Evolutionary conservation across 2,113 vertebrate genomes (phyloP).

Genomic region (Hypocryptadius cinnamomeus): DNA sequence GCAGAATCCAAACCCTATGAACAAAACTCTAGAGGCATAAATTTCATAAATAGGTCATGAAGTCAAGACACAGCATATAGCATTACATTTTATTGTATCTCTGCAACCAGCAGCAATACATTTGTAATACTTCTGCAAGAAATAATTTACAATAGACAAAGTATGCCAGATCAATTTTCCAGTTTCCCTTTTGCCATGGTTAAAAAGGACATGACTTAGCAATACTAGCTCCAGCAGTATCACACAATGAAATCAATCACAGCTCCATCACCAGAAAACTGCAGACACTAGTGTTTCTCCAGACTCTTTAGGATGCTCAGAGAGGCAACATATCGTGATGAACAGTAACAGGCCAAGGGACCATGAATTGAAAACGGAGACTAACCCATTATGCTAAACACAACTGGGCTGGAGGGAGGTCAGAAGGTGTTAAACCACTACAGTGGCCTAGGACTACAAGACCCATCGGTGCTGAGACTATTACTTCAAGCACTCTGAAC

Average conservation of each 20-base stretch:
- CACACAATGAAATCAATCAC: background rate
- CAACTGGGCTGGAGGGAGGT: background rate
- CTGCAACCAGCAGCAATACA: background rate
- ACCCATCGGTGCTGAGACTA: background rate
- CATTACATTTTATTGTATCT: background rate
- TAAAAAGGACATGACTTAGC: background rate
- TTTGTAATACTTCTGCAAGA: background rate
- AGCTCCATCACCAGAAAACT: background rate
- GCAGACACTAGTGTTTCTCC: background rate
- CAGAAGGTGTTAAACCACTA: background rate
- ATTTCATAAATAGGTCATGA: background rate
- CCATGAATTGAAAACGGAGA: background rate
- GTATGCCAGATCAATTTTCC: background rate
- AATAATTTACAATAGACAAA: background rate
- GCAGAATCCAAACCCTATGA: background rate
- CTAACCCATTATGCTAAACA: background rate
- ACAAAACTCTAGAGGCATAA: conserved; percentile 4
- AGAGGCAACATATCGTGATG: background rate
- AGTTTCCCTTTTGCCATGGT: background rate
- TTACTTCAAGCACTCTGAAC: background rate
- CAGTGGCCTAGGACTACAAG: background rate
- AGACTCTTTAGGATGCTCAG: background rate
- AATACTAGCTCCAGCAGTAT: background rate
- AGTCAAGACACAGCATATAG: background rate
- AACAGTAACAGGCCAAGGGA: background rate